Evolutionary conservation across 2,888 invertebrate species (phyloP), one percentile per base, ranked within the genome.

Genomic region (Nomada fabriciana): DNA sequence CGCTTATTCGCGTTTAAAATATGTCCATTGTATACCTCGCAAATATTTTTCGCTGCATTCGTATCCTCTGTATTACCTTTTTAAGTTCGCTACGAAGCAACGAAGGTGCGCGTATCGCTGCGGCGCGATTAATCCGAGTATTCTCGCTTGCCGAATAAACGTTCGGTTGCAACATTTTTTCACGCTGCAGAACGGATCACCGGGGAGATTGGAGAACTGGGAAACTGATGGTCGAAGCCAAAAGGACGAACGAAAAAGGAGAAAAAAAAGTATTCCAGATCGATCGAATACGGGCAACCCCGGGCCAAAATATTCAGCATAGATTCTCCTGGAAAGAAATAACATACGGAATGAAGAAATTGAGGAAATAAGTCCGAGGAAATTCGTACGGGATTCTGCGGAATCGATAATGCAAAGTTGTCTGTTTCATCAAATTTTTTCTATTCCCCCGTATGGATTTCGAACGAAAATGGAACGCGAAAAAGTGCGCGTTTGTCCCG

Each of bases 81-180:
- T 36, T 36, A 36, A 36, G 36, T 36, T 36, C 36, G 36, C 36
- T 36, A 36, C 9, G 1, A 18, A 67, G 18, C 23, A 23, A 9
- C 29, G 43, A 15, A 18, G 69, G 20, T 59, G 25, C 47, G 5
- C 10, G 59, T 25, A 55, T 69, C 59, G 52, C 36, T 15, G 43
- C 36, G 29, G 52, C 57, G 23, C 72, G 79, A 80, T 78, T 80
- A 80, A 80, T 79, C 72, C 78, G 78, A 67, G 78, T 78, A 78
- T 80, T 71, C 80, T 80, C 78, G 65, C 53, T 67, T 61, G 80
- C 18, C 78, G 71, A 67, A 80, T 80, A 80, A 80, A 80, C 67
- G 43, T 53, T 18, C 29, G 69, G 25, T 52, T 55, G 52, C 55
- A 80, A 36, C 36, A 36, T 36, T 80, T 78, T 80, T 80, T 80